Base-by-base conservation (phyloP, 2,888 invertebrate genomes). In the Lysandra coridon region DNA sequence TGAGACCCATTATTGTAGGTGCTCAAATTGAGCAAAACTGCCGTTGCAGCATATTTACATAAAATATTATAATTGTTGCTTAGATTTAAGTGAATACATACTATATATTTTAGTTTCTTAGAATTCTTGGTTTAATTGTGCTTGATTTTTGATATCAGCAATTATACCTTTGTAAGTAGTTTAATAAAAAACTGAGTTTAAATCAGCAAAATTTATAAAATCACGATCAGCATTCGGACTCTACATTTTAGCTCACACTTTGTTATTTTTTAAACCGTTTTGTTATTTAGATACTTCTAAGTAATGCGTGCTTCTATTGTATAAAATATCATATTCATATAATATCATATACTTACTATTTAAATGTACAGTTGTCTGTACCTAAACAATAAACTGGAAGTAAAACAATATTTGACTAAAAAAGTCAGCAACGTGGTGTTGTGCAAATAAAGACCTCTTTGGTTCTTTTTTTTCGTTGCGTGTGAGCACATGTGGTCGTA, bases 401-500 rank as follows among this genome's bases (percentile, higher is more conserved):
- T 44, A 74, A 44, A 74, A 74, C 1, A 30, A 74, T n/a, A 74
- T 44, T 44, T 44, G 23, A 44, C 53, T 17, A 62, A 74, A 49
- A 79, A 64, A 23, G 53, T 49, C 44, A 80, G 79, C 74, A 53
- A 78, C 80, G 78, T 80, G 79, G 73, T 80, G 79, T 78, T 82
- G 80, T 79, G 79, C 80, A 79, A 82, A 79, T 80, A 80, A 82
- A 80, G 80, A 80, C 44, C 78, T 80, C 81, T 73, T 78, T 81
- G 86, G 85, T 85, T 85, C 83, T 91, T 92, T 91, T 88, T 84
- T 83, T 83, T 85, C 89, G 85, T 85, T 89, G 91, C 90, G 89
- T 91, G 90, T 89, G 91, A 91, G 88, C 91, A 91, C 93, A 93
- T 92, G 90, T 92, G 92, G 88, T 85, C 30, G 84, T 85, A 88